phyloP scores from a whole-genome alignment of 2,797 vertebrate species.

The Glossophaga mutica region DNA sequence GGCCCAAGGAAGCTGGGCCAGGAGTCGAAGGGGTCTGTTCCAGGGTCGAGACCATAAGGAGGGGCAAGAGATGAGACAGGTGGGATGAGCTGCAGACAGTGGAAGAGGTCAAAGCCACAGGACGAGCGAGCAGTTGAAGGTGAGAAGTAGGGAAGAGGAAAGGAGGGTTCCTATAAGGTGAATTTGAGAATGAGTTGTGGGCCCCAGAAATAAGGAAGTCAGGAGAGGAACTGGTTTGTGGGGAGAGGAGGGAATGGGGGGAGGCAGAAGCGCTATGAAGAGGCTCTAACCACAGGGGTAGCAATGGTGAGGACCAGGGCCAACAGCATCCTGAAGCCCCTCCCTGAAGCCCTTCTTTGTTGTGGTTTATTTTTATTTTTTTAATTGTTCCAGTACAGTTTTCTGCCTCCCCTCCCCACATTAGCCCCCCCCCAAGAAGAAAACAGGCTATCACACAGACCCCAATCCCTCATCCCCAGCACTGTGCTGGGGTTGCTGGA shows the following conservation, averaged over 20 bases:
- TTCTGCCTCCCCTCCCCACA: too few species aligned
- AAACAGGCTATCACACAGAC: too few species aligned
- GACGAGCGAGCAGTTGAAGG: background rate
- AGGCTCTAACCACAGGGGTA: background rate
- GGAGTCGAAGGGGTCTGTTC: background rate
- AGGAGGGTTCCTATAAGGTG: background rate
- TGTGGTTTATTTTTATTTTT: too few species aligned
- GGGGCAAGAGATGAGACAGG: background rate
- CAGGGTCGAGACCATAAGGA: background rate
- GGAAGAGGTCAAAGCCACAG: background rate
- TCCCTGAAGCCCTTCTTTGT: too few species aligned
- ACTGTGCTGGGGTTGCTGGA: background rate
- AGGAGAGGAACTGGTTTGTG: constrained; percentile 52
- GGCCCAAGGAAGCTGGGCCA: background rate
- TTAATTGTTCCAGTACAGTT: too few species aligned
- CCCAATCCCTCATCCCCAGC: too few species aligned
- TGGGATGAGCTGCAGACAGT: background rate
- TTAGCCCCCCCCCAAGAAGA: too few species aligned
- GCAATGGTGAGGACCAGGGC: background rate
- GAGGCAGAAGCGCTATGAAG: background rate
- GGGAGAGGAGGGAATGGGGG: background rate
- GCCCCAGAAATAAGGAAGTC: constrained; percentile 55
- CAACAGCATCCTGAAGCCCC: background rate
- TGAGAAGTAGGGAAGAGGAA: background rate
- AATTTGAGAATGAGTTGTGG: background rate